phyloP scores from a whole-genome alignment of 2,888 invertebrate species.

The Thecophora atra region DNA sequence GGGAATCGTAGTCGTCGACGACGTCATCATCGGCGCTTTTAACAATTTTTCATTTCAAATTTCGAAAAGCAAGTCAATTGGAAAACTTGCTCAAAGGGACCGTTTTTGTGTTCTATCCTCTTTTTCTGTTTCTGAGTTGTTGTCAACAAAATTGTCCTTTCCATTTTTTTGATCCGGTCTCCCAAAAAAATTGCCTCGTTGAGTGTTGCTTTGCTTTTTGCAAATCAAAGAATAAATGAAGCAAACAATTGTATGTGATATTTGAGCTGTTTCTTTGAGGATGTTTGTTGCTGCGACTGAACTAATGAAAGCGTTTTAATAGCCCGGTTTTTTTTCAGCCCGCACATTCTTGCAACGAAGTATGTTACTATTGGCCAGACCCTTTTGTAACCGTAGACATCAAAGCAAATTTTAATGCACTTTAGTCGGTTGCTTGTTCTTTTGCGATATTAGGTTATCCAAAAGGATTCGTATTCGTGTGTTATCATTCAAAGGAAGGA shows the following conservation, averaged over 20 bases:
- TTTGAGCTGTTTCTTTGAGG: slow-evolving; percentile 35
- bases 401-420: slow-evolving; percentile 28
- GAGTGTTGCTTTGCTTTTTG: slow-evolving; percentile 25
- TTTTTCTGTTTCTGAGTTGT: neutral
- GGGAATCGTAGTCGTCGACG: neutral
- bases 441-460: slow-evolving; percentile 6
- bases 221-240: slow-evolving; percentile 42
- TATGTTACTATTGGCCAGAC: slow-evolving; percentile 13
- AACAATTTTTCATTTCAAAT: slow-evolving; percentile 29
- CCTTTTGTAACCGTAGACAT: slow-evolving; percentile 24
- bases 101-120: slow-evolving; percentile 9
- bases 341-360: neutral
- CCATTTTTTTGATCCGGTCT: neutral
- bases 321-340: neutral
- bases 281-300: slow-evolving; percentile 13
- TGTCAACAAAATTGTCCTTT: neutral
- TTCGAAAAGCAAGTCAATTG: slow-evolving; percentile 38
- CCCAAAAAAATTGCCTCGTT: slow-evolving; percentile 29
- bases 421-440: slow-evolving; percentile 2
- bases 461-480: too few species aligned
- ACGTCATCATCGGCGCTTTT: neutral
- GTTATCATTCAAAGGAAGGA: too few species aligned
- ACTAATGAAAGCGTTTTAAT: slow-evolving; percentile 30
- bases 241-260: slow-evolving; percentile 43
- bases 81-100: slow-evolving; percentile 38